Percentiles rank a stretch among this genome's conserved stretches.
These are phyloP conservation scores for Enteromius paludinosus DNA, from an alignment of 2,797 vertebrate genomes.

Conservation along the genomic window DNA sequence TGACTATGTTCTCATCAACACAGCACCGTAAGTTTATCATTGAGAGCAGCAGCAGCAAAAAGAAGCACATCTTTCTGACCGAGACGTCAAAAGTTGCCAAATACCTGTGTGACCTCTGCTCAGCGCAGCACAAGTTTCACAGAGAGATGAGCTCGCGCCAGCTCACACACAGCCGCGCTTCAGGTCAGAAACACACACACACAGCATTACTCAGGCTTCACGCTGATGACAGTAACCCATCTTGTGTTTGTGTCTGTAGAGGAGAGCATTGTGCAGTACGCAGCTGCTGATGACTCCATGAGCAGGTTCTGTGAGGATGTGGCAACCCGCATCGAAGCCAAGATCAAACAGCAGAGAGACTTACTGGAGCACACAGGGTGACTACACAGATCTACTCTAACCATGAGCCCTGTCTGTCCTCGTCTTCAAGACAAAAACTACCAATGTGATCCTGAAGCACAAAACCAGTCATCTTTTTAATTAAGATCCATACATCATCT, in stretches of 20 bases:
- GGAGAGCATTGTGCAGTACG: conserved; percentile 72
- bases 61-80: conserved; percentile 84
- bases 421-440: too few relatives aligned
- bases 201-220: neutral
- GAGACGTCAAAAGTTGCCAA: conserved; percentile 84
- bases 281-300: conserved; percentile 67
- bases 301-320: conserved; percentile 81
- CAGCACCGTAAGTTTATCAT: conserved; percentile 87
- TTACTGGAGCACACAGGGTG: conserved; percentile 37
- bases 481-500: too few relatives aligned
- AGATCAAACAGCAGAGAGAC: conserved; percentile 68
- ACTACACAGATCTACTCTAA: neutral
- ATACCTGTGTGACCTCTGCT: conserved; percentile 88
- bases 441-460: too few relatives aligned
- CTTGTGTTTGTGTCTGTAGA: conserved; percentile 59
- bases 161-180: conserved; percentile 71
- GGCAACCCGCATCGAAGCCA: conserved; percentile 68
- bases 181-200: conserved; percentile 66
- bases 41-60: conserved; percentile 83
- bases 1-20: conserved; percentile 26
- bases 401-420: neutral
- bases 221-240: neutral
- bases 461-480: too few relatives aligned
- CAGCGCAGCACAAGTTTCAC: conserved; percentile 87
- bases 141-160: conserved; percentile 85